Conservation (phyloP, 30 jellyfish, hydroid and myxozoan genomes). For the Turritopsis rubra region DNA sequence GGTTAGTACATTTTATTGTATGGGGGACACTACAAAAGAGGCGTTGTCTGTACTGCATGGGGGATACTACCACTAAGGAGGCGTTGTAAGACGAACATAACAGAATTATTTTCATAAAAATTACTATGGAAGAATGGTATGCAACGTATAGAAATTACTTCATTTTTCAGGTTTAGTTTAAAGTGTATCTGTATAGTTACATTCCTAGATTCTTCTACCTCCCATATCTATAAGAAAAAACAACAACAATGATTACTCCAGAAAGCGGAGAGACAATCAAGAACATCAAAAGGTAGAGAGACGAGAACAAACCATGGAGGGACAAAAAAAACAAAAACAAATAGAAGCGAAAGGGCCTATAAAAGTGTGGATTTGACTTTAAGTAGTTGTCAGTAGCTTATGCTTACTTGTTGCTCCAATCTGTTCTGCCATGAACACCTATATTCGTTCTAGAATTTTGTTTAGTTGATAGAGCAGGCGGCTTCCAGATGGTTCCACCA, state of each 20-base stretch:
- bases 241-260: neutral
- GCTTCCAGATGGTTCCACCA: slow-evolving; percentile 61
- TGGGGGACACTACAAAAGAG: too few species aligned
- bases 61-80: too few species aligned
- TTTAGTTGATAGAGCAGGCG: slow-evolving; percentile 52
- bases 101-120: neutral
- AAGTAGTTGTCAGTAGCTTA: too few species aligned
- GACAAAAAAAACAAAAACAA: too few species aligned
- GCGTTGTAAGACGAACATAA: neutral
- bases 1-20: too few species aligned
- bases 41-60: too few species aligned
- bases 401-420: slow-evolving; percentile 87
- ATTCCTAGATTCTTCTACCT: neutral
- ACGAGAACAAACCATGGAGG: neutral
- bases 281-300: too few species aligned
- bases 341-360: too few species aligned
- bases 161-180: neutral
- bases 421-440: slow-evolving; percentile 91
- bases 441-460: slow-evolving; percentile 50
- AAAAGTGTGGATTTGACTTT: too few species aligned
- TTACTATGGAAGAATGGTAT: neutral
- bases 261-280: neutral
- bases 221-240: neutral
- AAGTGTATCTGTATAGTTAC: neutral
- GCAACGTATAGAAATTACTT: neutral